Percentiles rank a stretch among this genome's conserved stretches.
Evolutionary conservation across 2,888 invertebrate genomes (phyloP).

Genomic region (Anthophora plumipes): DNA sequence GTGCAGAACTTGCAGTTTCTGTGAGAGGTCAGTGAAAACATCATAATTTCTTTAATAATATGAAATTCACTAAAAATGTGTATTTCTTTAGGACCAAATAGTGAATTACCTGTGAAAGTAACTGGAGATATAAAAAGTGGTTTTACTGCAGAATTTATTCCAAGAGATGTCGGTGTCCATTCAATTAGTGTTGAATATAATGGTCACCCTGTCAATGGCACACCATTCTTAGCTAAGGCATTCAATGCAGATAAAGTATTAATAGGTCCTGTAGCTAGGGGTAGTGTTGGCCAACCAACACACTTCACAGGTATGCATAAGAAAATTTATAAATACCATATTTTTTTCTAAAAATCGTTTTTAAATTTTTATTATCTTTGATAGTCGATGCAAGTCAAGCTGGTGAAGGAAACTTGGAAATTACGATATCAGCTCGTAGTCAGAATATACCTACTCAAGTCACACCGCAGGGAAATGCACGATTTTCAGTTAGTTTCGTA

Average conservation of each 20-base stretch:
- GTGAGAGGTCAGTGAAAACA: slow-evolving; percentile 87
- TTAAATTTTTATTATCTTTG: slow-evolving; percentile 50
- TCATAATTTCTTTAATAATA: neutral
- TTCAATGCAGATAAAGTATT: slow-evolving; percentile 96
- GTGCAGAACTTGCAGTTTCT: slow-evolving; percentile 94
- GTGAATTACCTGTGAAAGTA: slow-evolving; percentile 94
- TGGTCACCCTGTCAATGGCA: slow-evolving; percentile 94
- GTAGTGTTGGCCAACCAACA: slow-evolving; percentile 95
- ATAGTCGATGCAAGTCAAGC: slow-evolving; percentile 97
- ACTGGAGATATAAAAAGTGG: slow-evolving; percentile 95
- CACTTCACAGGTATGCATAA: slow-evolving; percentile 89
- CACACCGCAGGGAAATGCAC: slow-evolving; percentile 94
- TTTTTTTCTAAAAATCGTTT: neutral
- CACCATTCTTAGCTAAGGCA: slow-evolving; percentile 95
- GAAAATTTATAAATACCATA: neutral
- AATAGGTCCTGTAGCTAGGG: slow-evolving; percentile 92
- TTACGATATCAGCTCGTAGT: slow-evolving; percentile 97
- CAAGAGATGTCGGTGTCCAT: slow-evolving; percentile 96
- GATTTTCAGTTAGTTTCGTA: slow-evolving; percentile 98
- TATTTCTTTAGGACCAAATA: slow-evolving; percentile 89
- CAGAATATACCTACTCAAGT: slow-evolving; percentile 98
- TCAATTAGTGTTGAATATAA: slow-evolving; percentile 96
- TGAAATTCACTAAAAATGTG: neutral
- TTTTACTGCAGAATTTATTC: slow-evolving; percentile 96
- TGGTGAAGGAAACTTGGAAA: slow-evolving; percentile 98